Percentiles rank a stretch among this genome's conserved stretches.
Evolutionary conservation across 1,140 invertebrate species (phyloP).

Genomic region (Trichomalopsis sarcophagae): DNA sequence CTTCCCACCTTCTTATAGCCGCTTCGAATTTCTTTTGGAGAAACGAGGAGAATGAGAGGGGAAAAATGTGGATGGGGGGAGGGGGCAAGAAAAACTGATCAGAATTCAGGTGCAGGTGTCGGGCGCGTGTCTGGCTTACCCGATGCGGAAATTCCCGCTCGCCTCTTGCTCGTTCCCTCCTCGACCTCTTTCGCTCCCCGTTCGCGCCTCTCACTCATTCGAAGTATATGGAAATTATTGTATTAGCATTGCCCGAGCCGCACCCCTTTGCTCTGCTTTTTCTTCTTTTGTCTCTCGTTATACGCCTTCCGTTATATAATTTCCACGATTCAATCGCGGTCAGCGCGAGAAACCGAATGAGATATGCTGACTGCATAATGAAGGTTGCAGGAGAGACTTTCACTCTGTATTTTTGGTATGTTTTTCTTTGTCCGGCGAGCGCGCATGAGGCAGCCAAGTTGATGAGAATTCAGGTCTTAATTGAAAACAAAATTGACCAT

Average conservation of each 20-base stretch:
- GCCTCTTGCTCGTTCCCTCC: constrained; percentile 7
- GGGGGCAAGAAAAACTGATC: constrained; percentile 68
- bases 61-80: neutral
- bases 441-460: neutral
- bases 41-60: neutral
- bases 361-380: neutral
- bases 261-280: neutral
- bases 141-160: constrained; percentile 58
- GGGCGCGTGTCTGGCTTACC: constrained; percentile 67
- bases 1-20: neutral
- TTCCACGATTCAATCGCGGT: neutral
- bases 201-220: constrained; percentile 14
- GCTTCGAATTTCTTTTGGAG: constrained; percentile 32
- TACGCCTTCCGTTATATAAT: neutral
- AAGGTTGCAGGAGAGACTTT: neutral
- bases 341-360: neutral
- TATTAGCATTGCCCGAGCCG: constrained; percentile 6
- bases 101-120: constrained; percentile 68
- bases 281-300: constrained; percentile 10
- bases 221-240: constrained; percentile 37
- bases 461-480: neutral
- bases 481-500: neutral
- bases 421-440: neutral
- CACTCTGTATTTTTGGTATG: neutral
- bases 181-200: constrained; percentile 30